These are phyloP conservation scores for Dromas ardeola DNA, from an alignment of 2,113 vertebrate species.

Conservation along the genomic window DNA sequence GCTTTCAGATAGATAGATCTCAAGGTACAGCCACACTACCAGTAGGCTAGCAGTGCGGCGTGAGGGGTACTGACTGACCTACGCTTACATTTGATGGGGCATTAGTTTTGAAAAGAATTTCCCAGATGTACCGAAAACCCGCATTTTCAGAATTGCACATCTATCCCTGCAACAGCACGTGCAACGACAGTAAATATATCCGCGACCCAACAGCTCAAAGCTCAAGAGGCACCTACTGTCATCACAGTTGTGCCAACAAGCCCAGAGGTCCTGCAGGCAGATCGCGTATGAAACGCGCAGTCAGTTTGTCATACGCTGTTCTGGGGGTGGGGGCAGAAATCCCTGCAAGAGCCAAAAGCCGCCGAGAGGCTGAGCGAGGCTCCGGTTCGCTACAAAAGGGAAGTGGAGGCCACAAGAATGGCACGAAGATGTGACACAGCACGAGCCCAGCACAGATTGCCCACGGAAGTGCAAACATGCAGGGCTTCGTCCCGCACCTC, in stretches of 20 bases:
- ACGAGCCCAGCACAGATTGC: neutral
- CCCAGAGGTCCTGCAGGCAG: neutral
- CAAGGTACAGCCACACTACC: neutral
- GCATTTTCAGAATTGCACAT: neutral
- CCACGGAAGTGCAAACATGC: neutral
- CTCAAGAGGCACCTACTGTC: neutral
- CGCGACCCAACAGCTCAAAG: neutral
- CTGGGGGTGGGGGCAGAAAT: neutral
- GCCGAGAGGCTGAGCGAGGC: neutral
- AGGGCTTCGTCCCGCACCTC: neutral
- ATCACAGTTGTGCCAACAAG: neutral
- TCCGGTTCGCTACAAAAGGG: neutral
- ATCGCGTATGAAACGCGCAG: neutral
- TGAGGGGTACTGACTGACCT: neutral
- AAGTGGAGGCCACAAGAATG: accelerated
- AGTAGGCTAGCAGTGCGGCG: neutral
- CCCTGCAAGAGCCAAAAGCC: neutral
- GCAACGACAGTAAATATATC: neutral
- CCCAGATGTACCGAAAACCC: neutral
- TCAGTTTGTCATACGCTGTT: neutral
- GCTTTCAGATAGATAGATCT: neutral
- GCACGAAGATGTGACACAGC: neutral
- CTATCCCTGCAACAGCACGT: neutral
- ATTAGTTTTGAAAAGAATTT: neutral
- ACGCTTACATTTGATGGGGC: neutral